These are phyloP conservation scores for Caenorhabditis sp. DNA, from an alignment of 2,888 invertebrate species.

Conservation along the genomic window DNA sequence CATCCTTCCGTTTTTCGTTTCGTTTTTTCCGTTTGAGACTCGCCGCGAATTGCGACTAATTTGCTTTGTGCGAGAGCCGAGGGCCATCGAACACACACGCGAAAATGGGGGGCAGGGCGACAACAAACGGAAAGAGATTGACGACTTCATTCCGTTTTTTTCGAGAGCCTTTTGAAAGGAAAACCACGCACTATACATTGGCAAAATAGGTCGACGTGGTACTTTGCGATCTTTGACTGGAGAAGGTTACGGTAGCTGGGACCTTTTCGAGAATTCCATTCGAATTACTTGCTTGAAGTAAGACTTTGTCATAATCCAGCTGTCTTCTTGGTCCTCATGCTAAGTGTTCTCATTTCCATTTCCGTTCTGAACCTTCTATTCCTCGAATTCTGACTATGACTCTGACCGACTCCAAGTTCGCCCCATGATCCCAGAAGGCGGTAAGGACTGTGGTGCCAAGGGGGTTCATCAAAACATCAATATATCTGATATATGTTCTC, in stretches of 20 bases:
- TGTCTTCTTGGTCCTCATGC: too few relatives aligned
- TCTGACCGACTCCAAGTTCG: too few relatives aligned
- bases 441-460: too few relatives aligned
- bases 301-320: too few relatives aligned
- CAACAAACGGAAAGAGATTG: not conserved
- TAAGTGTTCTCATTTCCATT: not conserved
- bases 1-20: not conserved
- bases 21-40: not conserved
- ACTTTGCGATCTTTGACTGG: not conserved
- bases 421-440: too few relatives aligned
- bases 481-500: too few relatives aligned
- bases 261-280: too few relatives aligned
- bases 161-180: not conserved
- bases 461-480: not conserved
- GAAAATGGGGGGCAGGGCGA: too few relatives aligned
- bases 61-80: not conserved
- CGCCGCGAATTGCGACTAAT: constrained; percentile 7
- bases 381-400: not conserved
- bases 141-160: too few relatives aligned
- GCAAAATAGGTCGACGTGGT: too few relatives aligned
- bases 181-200: not conserved
- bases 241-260: not conserved
- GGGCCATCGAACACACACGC: not conserved
- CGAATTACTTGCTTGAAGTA: too few relatives aligned
- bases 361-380: too few relatives aligned